A percentile compares a stretch with the other conserved stretches of the same genome.
Conservation (phyloP, 2,888 invertebrate genomes). For the Maniola hyperantus region DNA sequence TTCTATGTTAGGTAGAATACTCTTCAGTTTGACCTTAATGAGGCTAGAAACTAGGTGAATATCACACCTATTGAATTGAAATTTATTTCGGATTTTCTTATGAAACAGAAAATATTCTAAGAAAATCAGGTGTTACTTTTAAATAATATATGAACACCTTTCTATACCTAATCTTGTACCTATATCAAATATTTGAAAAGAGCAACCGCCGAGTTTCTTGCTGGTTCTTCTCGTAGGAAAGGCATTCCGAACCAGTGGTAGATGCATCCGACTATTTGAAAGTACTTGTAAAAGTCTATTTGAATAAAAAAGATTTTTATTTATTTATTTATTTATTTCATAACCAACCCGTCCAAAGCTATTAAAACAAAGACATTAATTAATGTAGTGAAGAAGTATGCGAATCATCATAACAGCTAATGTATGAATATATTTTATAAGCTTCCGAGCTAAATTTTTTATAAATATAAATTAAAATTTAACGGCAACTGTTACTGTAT, state of each 20-base stretch:
- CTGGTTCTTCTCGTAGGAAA: too few relatives aligned
- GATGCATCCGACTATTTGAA: too few relatives aligned
- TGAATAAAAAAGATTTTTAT: too few relatives aligned
- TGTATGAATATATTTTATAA: slow-evolving; percentile 29
- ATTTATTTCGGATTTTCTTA: background rate
- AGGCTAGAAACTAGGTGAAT: slow-evolving; percentile 12
- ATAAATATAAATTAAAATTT: slow-evolving; percentile 16
- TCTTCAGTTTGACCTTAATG: slow-evolving; percentile 14
- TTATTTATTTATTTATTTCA: too few relatives aligned
- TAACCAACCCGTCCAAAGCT: too few relatives aligned
- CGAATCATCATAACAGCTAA: slow-evolving; percentile 28
- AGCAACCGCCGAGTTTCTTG: too few relatives aligned
- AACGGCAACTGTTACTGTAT: background rate
- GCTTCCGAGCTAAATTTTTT: slow-evolving; percentile 31
- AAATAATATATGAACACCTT: too few relatives aligned
- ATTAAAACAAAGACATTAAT: background rate
- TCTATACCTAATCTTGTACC: too few relatives aligned
- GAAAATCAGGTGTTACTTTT: too few relatives aligned
- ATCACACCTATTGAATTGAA: background rate
- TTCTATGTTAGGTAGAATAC: slow-evolving; percentile 4
- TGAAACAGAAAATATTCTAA: background rate
- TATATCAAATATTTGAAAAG: too few relatives aligned
- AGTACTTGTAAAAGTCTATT: too few relatives aligned
- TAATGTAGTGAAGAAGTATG: slow-evolving; percentile 25
- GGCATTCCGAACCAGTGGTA: too few relatives aligned